These are phyloP conservation scores for Mohoua ochrocephala DNA, from an alignment of 2,113 vertebrate genomes.

Conservation along the genomic window DNA sequence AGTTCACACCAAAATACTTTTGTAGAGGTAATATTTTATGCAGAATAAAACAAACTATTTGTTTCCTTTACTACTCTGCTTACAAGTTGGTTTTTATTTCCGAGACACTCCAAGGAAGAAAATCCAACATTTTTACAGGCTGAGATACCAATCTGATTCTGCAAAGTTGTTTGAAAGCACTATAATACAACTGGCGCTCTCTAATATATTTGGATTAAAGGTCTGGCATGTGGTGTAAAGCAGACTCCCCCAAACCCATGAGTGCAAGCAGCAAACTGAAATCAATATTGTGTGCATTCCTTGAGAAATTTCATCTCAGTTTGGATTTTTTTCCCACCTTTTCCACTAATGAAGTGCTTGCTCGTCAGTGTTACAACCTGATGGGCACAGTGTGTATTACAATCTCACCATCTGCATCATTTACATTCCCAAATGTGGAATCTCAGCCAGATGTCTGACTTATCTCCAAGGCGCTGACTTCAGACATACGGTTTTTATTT, in stretches of 20 bases:
- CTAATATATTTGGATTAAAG: background rate
- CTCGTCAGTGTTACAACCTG: background rate
- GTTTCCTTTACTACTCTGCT: background rate
- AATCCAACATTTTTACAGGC: background rate
- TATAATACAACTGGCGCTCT: background rate
- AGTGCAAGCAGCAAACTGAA: background rate
- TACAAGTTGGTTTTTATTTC: background rate
- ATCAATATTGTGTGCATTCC: background rate
- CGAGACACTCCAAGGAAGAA: background rate
- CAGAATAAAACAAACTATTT: background rate
- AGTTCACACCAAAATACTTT: background rate
- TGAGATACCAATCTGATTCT: background rate
- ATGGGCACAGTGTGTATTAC: background rate
- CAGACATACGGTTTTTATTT: conserved; percentile 55
- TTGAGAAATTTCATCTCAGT: background rate
- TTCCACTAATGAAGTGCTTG: conserved; percentile 21
- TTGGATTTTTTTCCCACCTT: background rate
- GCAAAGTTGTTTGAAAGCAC: background rate
- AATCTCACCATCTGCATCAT: conserved; percentile 33
- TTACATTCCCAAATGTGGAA: conserved; percentile 34
- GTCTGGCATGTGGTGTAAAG: background rate
- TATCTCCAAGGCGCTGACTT: conserved; percentile 21
- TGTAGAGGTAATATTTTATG: background rate
- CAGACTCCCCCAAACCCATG: background rate
- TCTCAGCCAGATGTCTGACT: conserved; percentile 52